These are phyloP conservation scores for Bujurquina vittata DNA, from an alignment of 2,113 vertebrate species.

Conservation along the genomic window DNA sequence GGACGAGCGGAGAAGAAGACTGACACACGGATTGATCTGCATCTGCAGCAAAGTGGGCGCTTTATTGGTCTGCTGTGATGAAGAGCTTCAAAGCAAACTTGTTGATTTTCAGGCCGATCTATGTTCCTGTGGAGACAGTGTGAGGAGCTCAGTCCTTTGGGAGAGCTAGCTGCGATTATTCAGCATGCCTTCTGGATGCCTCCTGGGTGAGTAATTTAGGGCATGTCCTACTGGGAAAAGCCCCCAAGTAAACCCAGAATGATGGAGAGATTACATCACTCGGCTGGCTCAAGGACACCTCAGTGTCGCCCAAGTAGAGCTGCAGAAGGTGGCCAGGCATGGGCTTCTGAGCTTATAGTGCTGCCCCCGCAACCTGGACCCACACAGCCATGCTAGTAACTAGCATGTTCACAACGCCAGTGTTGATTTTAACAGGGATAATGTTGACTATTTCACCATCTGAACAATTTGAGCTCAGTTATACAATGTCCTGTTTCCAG, in stretches of 20 bases:
- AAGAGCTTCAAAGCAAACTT: no score
- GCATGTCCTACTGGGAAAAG: background rate
- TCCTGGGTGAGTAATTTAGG: background rate
- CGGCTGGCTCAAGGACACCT: background rate
- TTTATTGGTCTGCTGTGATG: no score
- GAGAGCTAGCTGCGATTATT: background rate
- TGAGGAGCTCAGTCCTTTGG: no score
- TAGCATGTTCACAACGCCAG: background rate
- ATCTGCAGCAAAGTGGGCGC: no score
- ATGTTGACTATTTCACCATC: background rate
- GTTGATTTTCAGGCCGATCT: no score
- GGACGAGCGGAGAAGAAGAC: no score
- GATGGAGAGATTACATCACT: background rate
- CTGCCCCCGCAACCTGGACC: background rate
- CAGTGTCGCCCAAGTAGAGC: background rate
- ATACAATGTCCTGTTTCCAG: background rate
- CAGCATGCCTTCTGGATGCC: no score
- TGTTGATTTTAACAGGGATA: background rate
- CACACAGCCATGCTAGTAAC: background rate
- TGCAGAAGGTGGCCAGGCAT: background rate
- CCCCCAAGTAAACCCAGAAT: background rate
- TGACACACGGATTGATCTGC: no score
- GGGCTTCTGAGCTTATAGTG: background rate
- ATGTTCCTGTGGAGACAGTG: no score
- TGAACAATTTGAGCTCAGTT: background rate